Base-by-base conservation (phyloP, 2,113 vertebrate species). In the Telmatochromis sp. region DNA sequence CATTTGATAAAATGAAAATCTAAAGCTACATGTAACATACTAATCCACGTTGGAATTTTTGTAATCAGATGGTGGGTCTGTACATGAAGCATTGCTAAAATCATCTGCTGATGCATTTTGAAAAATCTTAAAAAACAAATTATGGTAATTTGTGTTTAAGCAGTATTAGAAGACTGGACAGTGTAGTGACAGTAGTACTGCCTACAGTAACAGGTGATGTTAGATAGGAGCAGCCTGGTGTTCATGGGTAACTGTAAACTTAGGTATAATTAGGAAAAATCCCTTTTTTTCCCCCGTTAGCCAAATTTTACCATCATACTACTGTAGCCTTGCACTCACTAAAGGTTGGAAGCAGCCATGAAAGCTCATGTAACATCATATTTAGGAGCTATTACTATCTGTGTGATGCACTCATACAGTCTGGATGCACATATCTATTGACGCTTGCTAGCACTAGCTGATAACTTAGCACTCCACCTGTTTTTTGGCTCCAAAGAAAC, bases 211-310 rank as follows among this genome's bases (percentile, higher is more conserved):
- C 60, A n/a, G 31, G 31, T n/a, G 33, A 65, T n/a, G 31, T 35
- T 65, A n/a, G 60, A 65, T n/a, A 35, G 60, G 17, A 65, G 60
- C 9, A 60, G 57, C 5, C 57, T n/a, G 60, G 31, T 37, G 17
- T 65, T 65, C 10, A 12, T 35, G 33, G 17, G 60, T 65, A 65
- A 19, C 63, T 17, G 57, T 60, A 60, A 60, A 60, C 5, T 60
- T 33, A 19, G 57, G 57, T 19, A 33, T 60, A 60, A 33, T 60
- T 60, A 31, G 28, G 9, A 60, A 60, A 60, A 60, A 17, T 31
- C 9, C 14, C 7, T 2, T 31, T 63, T 63, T 60, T 35, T 33
- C 0, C 1, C 10, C 14, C 1, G 4, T 23, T 6, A 71, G n/a
- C 65, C 65, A 60, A 31, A 31, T 31, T 10, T 33, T 1, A 19